Evolutionary conservation across 1,140 invertebrate genomes (phyloP), one percentile per base, ranked within the genome.

Genomic region (Bactericera cockerelli): DNA sequence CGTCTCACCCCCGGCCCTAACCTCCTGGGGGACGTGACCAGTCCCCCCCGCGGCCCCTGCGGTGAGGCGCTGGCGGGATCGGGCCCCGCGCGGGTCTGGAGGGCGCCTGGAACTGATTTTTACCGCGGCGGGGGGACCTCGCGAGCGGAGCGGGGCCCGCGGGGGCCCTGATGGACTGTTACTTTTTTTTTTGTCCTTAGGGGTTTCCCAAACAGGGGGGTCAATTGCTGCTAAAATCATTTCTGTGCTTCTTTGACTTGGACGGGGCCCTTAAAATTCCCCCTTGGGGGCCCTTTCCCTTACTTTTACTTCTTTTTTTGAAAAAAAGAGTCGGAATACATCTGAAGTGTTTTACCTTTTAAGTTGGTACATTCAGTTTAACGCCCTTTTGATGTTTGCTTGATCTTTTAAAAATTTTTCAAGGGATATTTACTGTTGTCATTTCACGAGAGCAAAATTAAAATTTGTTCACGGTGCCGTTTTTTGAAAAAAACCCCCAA

Each of bases 191-290:
- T 89, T 89, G 60, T 90, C 86, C 70, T 89, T 89, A 1, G 85
- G 85, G 10, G 89, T 67, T 74, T 89, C 81, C 2, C 86, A 85
- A 65, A 89, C 88, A 57, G 89, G 84, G 24, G 89, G 89, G 76
- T 93, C 89, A 64, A 94, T 93, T 6, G 91, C 87, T 13, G 89
- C 89, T 8, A 89, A 89, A 57, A 95, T 94, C 60, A 93, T 77
- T 87, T 92, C 70, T 95, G 91, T 0, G 92, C 91, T 75, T 97
- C 92, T 67, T 94, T 94, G 0, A 95, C 91, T 63, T 77, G 26
- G 90, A 90, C 92, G 97, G 94, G 0, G 93, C 93, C 70, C 96
- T 93, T 68, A 97, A 93, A 53, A 97, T 95, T 75, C 97, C 93
- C 55, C 87, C 80, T 66, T 94, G 90, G 1, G 91, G n/a, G n/a